phyloP scores from a whole-genome alignment of 2,113 vertebrate genomes.

The Nothoprocta perdicaria region DNA sequence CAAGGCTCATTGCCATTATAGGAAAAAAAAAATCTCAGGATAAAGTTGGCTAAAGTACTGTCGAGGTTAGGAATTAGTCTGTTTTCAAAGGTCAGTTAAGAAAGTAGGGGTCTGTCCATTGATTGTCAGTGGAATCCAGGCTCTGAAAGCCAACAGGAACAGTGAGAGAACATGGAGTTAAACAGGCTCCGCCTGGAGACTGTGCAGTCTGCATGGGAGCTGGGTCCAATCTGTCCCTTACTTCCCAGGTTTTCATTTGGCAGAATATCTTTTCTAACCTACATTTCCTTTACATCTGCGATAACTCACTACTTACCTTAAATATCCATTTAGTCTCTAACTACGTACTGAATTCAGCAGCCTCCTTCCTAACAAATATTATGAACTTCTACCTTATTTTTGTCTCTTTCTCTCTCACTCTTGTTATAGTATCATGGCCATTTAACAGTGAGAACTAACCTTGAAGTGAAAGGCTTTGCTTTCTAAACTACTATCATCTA shows the following conservation, averaged over 20 bases:
- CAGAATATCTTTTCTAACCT: neutral
- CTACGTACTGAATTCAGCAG: neutral
- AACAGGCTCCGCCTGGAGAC: neutral
- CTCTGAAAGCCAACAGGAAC: neutral
- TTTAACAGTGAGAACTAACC: neutral
- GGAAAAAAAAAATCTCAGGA: slow-evolving; percentile 17
- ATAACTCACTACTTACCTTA: neutral
- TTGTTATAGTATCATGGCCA: neutral
- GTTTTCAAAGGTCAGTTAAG: slow-evolving; percentile 63
- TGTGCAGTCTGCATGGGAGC: neutral
- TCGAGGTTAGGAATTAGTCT: slow-evolving; percentile 56
- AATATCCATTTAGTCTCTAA: neutral
- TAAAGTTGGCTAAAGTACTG: slow-evolving; percentile 57
- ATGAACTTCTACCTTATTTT: neutral
- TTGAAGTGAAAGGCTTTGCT: neutral
- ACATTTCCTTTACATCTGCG: neutral
- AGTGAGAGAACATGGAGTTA: neutral
- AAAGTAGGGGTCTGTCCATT: slow-evolving; percentile 35
- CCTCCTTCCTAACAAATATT: neutral
- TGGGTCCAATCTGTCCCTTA: neutral
- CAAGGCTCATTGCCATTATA: neutral
- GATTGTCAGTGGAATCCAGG: slow-evolving; percentile 8
- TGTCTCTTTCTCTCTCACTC: neutral
- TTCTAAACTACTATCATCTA: neutral
- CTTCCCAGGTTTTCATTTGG: neutral